phyloP scores from a whole-genome alignment of 2,797 vertebrate genomes.

The Mionectes olivaceus region DNA sequence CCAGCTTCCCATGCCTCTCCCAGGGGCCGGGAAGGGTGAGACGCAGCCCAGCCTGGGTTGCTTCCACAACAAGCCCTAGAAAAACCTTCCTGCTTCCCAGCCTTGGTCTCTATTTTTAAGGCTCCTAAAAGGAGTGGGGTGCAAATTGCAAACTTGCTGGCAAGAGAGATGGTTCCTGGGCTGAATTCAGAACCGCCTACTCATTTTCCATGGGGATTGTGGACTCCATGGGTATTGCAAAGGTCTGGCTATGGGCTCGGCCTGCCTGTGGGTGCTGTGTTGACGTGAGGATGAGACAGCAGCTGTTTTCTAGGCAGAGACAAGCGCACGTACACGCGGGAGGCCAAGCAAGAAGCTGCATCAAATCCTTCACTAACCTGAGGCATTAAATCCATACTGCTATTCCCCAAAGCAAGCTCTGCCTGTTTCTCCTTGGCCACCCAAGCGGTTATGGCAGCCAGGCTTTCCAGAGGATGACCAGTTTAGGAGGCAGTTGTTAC shows the following conservation, averaged over 20 bases:
- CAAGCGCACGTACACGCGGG: fast-evolving
- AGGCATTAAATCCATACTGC: not conserved
- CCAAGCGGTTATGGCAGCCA: not conserved
- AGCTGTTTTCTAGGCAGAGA: not conserved
- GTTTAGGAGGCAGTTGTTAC: not conserved
- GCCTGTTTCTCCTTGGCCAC: not conserved
- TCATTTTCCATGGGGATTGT: not conserved
- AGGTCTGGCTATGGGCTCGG: not conserved
- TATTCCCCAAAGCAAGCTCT: not conserved
- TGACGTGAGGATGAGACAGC: not conserved
- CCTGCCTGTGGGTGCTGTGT: not conserved
- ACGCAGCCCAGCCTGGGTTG: not conserved
- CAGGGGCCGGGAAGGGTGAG: not conserved
- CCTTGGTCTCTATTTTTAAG: slow-evolving; percentile 41
- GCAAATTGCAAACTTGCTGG: not conserved
- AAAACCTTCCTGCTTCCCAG: not conserved
- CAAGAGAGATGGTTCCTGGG: not conserved
- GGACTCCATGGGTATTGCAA: not conserved
- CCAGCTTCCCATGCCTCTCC: slow-evolving; percentile 36
- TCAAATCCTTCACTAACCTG: not conserved
- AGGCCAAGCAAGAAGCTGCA: not conserved
- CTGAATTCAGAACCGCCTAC: not conserved
- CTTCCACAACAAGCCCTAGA: not conserved
- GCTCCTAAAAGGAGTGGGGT: not conserved
- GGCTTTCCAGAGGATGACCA: not conserved